Evolutionary conservation across 2,797 vertebrate genomes (phyloP), one percentile per base, ranked within the genome.

Genomic region (Eulemur coronatus): DNA sequence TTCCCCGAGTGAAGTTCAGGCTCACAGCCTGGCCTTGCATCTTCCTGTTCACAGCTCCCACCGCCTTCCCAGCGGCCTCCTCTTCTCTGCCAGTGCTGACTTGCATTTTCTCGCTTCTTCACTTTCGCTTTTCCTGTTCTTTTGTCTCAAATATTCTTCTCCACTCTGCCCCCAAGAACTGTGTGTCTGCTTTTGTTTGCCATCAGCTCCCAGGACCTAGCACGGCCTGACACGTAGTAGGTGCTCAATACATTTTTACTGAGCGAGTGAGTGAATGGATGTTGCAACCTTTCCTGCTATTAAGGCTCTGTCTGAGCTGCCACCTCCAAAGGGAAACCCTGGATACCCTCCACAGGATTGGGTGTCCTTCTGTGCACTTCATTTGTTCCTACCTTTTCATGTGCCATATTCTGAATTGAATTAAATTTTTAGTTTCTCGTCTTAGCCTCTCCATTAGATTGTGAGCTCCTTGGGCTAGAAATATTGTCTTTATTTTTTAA

Each of bases 381-480:
- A 12, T 79, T 81, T 69, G 9, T 61, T 79, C 28, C 78, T 69
- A 12, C 48, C 55, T 91, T 96, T 85, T 55, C 85, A 35, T 12
- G 8, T 41, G 70, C n/a, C 38, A 26, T 30, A 3, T n/a, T 59
- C 48, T 30, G 48, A 90, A 72, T 20, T 52, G 55, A 61, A 87
- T 57, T 72, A 52, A 43, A 73, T 1, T 43, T 55, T 55, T 41
- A 26, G n/a, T 41, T 86, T 8, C 26, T 87, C 22, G 5, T 67
- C 26, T 72, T 43, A 72, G 55, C 15, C 50, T 87, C 41, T 59
- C 35, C 26, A 17, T 90, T 89, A n/a, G 75, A 70, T 57, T 52
- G n/a, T n/a, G 80, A 93, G n/a, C 22, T 84, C 11, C n/a, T 52
- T 78, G 55, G 78, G n/a, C 61, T 33, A 79, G 78, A 73, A 80